phyloP scores from a whole-genome alignment of 2,888 invertebrate species.

The Fragum whitleyi region DNA sequence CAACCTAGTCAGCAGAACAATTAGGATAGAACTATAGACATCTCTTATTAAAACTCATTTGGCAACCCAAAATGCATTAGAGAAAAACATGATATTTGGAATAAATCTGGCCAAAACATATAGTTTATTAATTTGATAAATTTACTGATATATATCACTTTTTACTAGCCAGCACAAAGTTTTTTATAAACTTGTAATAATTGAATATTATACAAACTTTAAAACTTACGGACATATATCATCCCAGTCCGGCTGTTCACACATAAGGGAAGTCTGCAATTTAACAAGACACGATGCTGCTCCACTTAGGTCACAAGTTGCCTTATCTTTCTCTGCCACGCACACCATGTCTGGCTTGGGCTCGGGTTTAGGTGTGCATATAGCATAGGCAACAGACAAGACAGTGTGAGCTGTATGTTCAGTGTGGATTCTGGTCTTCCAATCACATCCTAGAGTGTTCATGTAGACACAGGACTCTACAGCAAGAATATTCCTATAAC shows the following conservation, averaged over 20 bases:
- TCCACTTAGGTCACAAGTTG: constrained; percentile 26
- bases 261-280: constrained; percentile 31
- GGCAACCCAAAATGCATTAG: too few species aligned
- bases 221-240: constrained; percentile 51
- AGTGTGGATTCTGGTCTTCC: constrained; percentile 6
- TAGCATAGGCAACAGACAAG: constrained; percentile 13
- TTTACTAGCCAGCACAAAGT: too few species aligned
- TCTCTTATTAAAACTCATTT: too few species aligned
- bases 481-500: constrained; percentile 1
- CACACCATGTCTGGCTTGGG: constrained; percentile 33
- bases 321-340: neutral
- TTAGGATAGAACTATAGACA: too few species aligned
- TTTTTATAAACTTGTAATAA: too few species aligned
- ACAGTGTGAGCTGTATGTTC: constrained; percentile 15
- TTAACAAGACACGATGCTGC: constrained; percentile 39
- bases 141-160: too few species aligned
- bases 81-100: too few species aligned
- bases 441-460: constrained; percentile 17
- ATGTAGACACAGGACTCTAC: constrained; percentile 15
- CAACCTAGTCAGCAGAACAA: too few species aligned
- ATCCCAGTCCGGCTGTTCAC: constrained; percentile 49
- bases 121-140: too few species aligned
- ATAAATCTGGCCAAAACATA: too few species aligned
- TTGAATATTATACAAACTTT: too few species aligned
- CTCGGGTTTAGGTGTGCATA: constrained; percentile 30